Evolutionary conservation across 2,113 vertebrate species (phyloP).

Genomic region (Turnix velox): DNA sequence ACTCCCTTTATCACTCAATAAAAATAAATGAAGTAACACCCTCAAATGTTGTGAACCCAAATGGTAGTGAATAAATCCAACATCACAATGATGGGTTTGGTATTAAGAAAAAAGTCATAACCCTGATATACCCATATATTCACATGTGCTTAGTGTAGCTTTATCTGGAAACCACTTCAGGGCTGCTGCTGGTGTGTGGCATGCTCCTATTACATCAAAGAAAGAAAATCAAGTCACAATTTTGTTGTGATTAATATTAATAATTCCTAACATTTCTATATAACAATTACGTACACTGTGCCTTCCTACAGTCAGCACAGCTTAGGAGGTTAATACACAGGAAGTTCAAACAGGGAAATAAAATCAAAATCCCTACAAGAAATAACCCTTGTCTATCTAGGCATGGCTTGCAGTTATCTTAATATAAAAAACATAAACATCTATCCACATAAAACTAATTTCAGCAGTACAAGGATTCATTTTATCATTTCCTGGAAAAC

Average conservation of each 20-base stretch:
- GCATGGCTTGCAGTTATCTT: neutral
- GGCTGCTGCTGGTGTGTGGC: neutral
- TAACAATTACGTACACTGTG: neutral
- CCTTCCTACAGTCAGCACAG: neutral
- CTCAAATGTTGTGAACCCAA: neutral
- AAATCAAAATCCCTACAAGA: neutral
- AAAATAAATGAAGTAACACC: neutral
- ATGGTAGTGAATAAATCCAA: neutral
- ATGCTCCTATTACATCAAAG: neutral
- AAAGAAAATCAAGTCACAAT: neutral
- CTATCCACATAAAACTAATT: slow-evolving; percentile 1
- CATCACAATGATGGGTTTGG: rapidly evolving
- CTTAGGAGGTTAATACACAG: neutral
- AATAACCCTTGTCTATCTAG: slow-evolving; percentile 8
- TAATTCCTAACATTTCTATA: neutral
- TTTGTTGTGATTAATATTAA: neutral
- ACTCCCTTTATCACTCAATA: neutral
- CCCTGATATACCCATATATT: neutral
- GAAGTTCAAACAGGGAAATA: neutral
- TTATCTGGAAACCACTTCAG: neutral
- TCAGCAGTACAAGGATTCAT: slow-evolving; percentile 32
- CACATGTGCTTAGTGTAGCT: neutral
- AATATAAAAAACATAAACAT: neutral
- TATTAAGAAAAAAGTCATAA: neutral
- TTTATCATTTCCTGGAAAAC: slow-evolving; percentile 54